Base-by-base conservation (phyloP, 2,888 invertebrate species). In the Platycheirus albimanus region DNA sequence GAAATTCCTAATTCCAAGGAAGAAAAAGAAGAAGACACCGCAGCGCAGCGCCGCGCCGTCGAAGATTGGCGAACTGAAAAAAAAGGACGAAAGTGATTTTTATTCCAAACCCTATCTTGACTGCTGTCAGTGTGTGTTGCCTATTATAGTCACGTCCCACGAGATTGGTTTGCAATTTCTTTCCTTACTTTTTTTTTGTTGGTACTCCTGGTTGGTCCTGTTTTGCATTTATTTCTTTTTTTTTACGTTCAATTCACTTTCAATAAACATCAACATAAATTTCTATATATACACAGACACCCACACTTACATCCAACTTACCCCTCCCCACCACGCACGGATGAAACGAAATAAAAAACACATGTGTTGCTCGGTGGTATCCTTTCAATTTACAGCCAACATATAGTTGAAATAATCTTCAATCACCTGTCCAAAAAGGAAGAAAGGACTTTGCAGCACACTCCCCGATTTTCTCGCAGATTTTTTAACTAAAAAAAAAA, bases 201-300 rank as follows among this genome's bases (percentile, higher is more conserved):
- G 49, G 49, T 11, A 13, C 49, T 69, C n/a, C n/a, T 30, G 17
- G 49, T 61, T 38, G 49, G 49, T 11, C 20, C 49, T 69, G 72
- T 28, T 79, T 79, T 72, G 67, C 54, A 67, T 79, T 74, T 52
- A n/a, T n/a, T n/a, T n/a, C n/a, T 30, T 69, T 13, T 49, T 56
- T 70, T 78, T 56, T 69, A 54, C 58, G 66, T 77, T 80, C 69
- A 81, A 80, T 85, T 84, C 84, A 41, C 85, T 85, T 85, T 78
- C 85, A 84, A 85, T 85, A 85, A 85, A 75, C 84, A 85, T 85
- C 85, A 84, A 67, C 84, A 85, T 85, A 85, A 85, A 85, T 84
- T 74, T 84, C 54, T n/a, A 24, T 41, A 28, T 36, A 6, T 67
- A 38, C 41, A 24, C 47, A 10, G 20, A 33, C 58, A 33, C 15